A percentile compares a stretch with the other conserved stretches of the same genome.
Conservation (phyloP, 2,797 vertebrate species). For the Anguilla marmorata region DNA sequence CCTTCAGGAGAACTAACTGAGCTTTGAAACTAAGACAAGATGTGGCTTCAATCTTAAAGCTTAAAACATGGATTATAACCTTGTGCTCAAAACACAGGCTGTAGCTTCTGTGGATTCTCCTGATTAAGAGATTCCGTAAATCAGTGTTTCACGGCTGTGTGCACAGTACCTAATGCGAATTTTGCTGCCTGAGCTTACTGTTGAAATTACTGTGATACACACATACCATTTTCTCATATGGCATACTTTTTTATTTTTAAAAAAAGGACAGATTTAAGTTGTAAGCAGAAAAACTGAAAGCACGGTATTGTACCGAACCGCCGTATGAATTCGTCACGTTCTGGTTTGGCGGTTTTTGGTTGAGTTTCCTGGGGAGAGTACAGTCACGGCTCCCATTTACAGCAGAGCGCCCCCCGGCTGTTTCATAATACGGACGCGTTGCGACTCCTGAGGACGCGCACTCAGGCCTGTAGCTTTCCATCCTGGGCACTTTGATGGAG, state of each 20-base stretch:
- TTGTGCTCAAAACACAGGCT: too few species aligned
- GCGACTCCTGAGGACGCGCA: conserved; percentile 9
- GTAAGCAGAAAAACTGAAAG: conserved; percentile 25
- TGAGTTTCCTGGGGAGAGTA: neutral
- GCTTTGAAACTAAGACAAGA: neutral
- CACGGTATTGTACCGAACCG: conserved; percentile 29
- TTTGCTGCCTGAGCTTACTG: neutral
- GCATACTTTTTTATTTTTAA: neutral
- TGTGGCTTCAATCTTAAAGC: neutral
- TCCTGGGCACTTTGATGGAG: conserved; percentile 35
- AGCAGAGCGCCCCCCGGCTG: neutral
- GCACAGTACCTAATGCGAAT: neutral
- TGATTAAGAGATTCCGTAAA: neutral
- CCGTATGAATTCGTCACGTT: neutral
- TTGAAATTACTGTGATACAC: neutral
- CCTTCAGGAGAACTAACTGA: neutral
- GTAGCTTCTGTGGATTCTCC: neutral
- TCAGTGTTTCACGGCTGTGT: neutral
- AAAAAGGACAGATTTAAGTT: neutral
- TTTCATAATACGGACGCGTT: neutral
- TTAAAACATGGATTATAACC: neutral
- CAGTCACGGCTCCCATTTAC: neutral
- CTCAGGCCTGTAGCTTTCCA: conserved; percentile 20
- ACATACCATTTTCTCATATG: neutral
- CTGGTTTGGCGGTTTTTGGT: neutral